Percentiles rank a stretch among this genome's conserved stretches.
Evolutionary conservation across 2,797 vertebrate genomes (phyloP).

Genomic region (Neosilurus mollespiculum): DNA sequence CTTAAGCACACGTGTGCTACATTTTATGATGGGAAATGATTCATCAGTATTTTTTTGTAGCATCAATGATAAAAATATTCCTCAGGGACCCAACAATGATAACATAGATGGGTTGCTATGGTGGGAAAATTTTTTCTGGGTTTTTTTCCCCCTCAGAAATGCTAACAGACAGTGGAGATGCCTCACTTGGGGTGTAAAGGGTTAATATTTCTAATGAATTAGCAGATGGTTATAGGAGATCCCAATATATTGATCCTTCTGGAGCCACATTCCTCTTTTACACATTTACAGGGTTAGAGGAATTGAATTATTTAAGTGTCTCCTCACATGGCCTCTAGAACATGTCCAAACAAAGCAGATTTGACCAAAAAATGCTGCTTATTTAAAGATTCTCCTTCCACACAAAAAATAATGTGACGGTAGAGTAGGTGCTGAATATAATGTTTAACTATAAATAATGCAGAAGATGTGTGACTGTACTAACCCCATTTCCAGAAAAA

Average conservation of each 20-base stretch:
- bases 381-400: not conserved
- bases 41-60: not conserved
- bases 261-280: not conserved
- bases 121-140: not conserved
- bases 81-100: not conserved
- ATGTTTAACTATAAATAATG: not conserved
- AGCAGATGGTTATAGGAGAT: not conserved
- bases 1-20: not conserved
- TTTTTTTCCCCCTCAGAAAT: not conserved
- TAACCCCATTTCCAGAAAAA: no score
- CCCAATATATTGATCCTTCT: not conserved
- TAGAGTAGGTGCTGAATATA: not conserved
- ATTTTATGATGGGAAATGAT: not conserved
- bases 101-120: not conserved
- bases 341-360: not conserved
- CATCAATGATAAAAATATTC: not conserved
- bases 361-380: not conserved
- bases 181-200: not conserved
- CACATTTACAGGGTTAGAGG: not conserved
- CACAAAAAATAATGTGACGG: not conserved
- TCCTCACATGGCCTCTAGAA: not conserved
- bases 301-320: not conserved
- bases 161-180: not conserved
- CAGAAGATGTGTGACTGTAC: no score
- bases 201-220: not conserved